A percentile compares a stretch with the other conserved stretches of the same genome.
These are phyloP conservation scores for Fregata magnificens DNA, from an alignment of 2,113 vertebrate species.

Conservation along the genomic window DNA sequence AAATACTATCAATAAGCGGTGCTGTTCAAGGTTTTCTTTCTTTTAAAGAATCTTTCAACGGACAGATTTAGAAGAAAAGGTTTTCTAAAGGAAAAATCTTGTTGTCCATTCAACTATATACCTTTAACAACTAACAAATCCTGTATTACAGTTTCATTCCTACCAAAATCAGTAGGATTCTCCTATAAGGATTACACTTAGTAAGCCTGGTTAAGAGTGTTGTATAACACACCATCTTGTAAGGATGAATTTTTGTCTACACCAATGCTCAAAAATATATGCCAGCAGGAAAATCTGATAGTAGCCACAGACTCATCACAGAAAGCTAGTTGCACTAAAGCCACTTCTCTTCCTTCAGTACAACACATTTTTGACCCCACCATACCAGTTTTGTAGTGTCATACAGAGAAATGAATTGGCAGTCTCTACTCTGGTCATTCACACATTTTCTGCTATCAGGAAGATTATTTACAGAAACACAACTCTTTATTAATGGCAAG, in stretches of 20 bases:
- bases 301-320: not conserved
- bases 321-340: not conserved
- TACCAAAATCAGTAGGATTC: not conserved
- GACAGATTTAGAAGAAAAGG: not conserved
- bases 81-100: not conserved
- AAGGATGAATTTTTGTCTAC: not conserved
- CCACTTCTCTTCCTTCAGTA: not conserved
- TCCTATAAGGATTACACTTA: not conserved
- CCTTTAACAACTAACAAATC: not conserved
- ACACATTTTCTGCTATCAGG: not conserved
- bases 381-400: not conserved
- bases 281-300: not conserved
- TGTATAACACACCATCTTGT: not conserved
- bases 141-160: not conserved
- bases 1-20: not conserved
- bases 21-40: not conserved
- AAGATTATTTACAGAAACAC: not conserved
- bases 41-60: not conserved
- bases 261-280: not conserved
- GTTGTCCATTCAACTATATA: not conserved
- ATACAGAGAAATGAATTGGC: not conserved
- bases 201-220: not conserved
- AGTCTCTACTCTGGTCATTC: not conserved
- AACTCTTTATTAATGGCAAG: not conserved
- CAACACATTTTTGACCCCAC: not conserved